Evolutionary conservation across 1,140 invertebrate genomes (phyloP), one percentile per base, ranked within the genome.

Genomic region (Cyclina sinensis): DNA sequence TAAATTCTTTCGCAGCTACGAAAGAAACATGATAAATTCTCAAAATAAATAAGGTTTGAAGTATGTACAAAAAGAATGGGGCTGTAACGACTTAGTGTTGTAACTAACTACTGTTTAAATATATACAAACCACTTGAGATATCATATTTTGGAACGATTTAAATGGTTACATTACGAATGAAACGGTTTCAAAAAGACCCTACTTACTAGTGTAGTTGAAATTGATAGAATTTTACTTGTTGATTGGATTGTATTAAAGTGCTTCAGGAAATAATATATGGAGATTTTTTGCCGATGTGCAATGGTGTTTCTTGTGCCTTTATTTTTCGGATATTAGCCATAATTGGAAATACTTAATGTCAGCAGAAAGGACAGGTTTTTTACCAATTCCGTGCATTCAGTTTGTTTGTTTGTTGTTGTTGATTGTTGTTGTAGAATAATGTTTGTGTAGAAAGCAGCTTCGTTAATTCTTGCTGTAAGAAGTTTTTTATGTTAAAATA

Each of bases 21-120:
- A 62, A 62, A n/a, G 9, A 62, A 62, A 62, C 16, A 62, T 27
- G 57, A 62, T 62, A 62, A 62, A 62, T 62, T n/a, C 57, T 27
- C 57, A 62, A 62, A 57, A 62, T 62, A 62, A 43, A 62, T 62
- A 62, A 27, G 21, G n/a, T 9, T 43, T 62, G 24, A 62, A 62
- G n/a, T 27, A n/a, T n/a, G 24, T 27, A 62, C 24, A 62, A 62
- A 62, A 62, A 62, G 57, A 62, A 62, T 27, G 57, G 9, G 7
- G 24, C 9, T 27, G 24, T 62, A 27, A 54, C 21, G 57, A 62
- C 24, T 11, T 62, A 62, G 57, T 62, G 57, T 18, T 62, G 14
- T 27, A 27, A 24, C 24, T 62, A 27, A 62, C n/a, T 62, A 62
- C 57, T 24, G 57, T 62, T 62, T 62, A 62, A 62, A 62, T 27